Conservation (phyloP, 2,113 vertebrate genomes). For the Nanorana parkeri region DNA sequence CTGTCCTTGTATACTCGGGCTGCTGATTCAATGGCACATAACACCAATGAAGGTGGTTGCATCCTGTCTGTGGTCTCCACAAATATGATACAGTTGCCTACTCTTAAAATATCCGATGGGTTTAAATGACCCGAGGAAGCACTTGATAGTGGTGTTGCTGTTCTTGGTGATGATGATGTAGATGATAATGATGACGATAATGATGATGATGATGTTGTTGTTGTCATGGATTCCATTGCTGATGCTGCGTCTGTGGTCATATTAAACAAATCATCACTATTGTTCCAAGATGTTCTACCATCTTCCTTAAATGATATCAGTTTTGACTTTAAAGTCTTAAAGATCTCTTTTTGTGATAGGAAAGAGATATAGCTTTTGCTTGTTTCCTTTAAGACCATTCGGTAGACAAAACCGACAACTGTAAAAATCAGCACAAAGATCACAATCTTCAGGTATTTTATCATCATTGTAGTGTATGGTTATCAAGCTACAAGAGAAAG, state of each 20-base stretch:
- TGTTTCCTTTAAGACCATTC: neutral
- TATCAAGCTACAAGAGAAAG: neutral
- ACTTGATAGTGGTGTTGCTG: no score
- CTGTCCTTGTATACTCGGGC: conserved; percentile 67
- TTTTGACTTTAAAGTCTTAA: neutral
- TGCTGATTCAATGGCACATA: no score
- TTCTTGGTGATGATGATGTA: no score
- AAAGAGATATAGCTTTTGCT: neutral
- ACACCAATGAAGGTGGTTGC: conserved; percentile 65
- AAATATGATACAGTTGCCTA: conserved; percentile 70
- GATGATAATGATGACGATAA: no score
- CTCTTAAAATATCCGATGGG: conserved; percentile 63
- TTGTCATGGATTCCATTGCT: no score
- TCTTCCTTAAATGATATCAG: neutral
- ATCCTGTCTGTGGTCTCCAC: conserved; percentile 72
- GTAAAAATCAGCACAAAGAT: neutral
- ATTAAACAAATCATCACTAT: neutral
- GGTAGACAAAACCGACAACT: neutral
- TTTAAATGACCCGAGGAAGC: neutral
- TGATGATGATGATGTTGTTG: no score
- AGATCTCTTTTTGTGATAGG: neutral
- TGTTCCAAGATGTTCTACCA: no score
- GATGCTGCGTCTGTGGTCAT: neutral
- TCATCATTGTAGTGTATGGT: neutral
- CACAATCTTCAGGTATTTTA: neutral